Conservation (phyloP, 2,797 vertebrate genomes). For the Cynopterus sphinx region DNA sequence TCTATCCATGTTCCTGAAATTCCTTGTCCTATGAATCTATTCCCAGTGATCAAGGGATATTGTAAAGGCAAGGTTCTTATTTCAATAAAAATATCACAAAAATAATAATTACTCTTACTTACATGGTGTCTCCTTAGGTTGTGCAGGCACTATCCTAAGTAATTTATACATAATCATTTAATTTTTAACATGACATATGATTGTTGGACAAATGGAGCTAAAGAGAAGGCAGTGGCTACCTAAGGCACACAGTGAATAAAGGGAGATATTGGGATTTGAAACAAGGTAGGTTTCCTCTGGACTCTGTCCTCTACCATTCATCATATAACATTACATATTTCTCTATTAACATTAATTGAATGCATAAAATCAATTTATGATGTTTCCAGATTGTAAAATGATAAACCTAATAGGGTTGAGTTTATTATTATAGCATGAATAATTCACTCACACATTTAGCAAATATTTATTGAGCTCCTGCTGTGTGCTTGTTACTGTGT, state of each 20-base stretch:
- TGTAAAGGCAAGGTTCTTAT: background rate
- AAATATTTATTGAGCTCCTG: slow-evolving; percentile 12
- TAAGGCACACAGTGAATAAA: background rate
- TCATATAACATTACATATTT: background rate
- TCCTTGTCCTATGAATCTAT: background rate
- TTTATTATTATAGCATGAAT: slow-evolving; percentile 34
- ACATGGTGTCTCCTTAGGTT: background rate
- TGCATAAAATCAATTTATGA: slow-evolving; percentile 27
- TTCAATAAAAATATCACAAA: slow-evolving; percentile 12
- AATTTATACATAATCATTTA: background rate
- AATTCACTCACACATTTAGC: slow-evolving; percentile 32
- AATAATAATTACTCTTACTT: background rate
- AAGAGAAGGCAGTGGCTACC: background rate
- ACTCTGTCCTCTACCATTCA: background rate
- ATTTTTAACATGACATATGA: background rate
- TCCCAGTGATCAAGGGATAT: background rate
- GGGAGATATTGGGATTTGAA: background rate
- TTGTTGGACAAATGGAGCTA: background rate
- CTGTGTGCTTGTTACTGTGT: background rate
- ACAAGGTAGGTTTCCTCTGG: background rate
- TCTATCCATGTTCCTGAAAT: background rate
- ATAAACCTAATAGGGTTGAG: background rate
- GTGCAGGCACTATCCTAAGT: background rate
- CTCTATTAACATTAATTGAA: background rate
- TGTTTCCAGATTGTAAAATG: slow-evolving; percentile 46